Base-by-base conservation (phyloP, 2,797 vertebrate species). In the Anabacerthia variegaticeps region DNA sequence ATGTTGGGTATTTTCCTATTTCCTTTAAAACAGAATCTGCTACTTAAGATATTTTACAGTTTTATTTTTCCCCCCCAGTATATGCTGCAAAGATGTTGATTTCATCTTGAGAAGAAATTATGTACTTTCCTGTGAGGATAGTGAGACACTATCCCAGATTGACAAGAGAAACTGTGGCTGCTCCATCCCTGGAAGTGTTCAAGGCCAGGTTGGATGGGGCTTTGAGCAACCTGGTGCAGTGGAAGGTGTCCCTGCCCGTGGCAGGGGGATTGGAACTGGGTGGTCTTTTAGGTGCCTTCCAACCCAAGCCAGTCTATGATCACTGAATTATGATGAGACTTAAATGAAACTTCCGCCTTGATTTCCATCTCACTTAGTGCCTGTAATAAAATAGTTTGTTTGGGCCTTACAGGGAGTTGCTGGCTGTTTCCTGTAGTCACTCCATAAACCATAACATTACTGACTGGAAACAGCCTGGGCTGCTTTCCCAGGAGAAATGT, bases 321-420 rank as follows among this genome's bases (percentile, higher is more conserved):
- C 83, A 67, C 66, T 94, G 82, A 88, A 78, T 93, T 91, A 78
- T 4, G 11, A 67, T 59, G 69, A 88, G 54, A 73, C 78, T 68
- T 67, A 91, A 61, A 67, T 56, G 71, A 87, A 87, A 55, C 81
- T 93, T 95, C 75, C 37, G 10, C 63, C 62, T 85, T 85, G 82
- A 77, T 89, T 94, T 95, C 85, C 48, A n/a, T 85, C 82, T 85
- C 19, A 0, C 62, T 78, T 67, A 56, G 28, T 77, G 62, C 62
- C 74, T 6, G 2, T 87, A 77, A 72, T 66, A 36, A 89, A 91
- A 85, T 24, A 32, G 34, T 21, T 15, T 23, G 14, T 82, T 74
- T 92, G 56, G n/a, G 69, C 41, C 49, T 89, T 79, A 59, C 34
- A 59, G 88, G 63, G 54, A 79, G 19, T 79, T 92, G 89, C 89